Evolutionary conservation across 2,888 invertebrate species (phyloP), one percentile per base, ranked within the genome.

Genomic region (Apodemia duryi): DNA sequence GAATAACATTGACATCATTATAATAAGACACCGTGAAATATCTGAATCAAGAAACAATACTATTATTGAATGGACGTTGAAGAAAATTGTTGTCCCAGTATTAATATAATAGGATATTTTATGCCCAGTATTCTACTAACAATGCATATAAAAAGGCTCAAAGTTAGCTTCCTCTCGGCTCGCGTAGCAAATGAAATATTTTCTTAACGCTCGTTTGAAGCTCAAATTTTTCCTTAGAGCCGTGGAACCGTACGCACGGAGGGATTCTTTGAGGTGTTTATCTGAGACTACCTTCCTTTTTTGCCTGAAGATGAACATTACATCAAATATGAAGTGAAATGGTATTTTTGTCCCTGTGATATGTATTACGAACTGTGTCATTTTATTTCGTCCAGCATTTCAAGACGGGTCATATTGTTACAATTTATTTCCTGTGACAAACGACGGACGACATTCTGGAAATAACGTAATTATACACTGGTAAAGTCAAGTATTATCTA

Each of bases 81-180:
- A 11, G 35, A 35, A 57, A 57, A 57, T 32, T 57, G 57, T 57
- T 6, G 29, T 28, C 54, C 7, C 57, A 57, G 57, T 57, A 57
- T 57, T 32, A 57, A 32, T 10, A 13, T 57, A 57, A 57, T 28
- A 65, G 73, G 78, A 82, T 81, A 78, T 81, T 82, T 81, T 83
- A 81, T 80, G 81, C 80, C 81, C 82, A 82, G 68, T 67, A 68
- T 81, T 80, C 80, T 70, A 71, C 78, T 77, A 79, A 78, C 81
- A 78, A 76, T 73, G 75, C 81, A 82, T 84, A 85, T 87, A 86
- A 86, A 86, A 81, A 74, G 84, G 84, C 84, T 86, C 83, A 83
- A 68, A 71, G 71, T 71, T 74, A 80, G 85, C 81, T 85, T 83
- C 82, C 77, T 77, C 77, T 77, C 72, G 80, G 80, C 82, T 83